Evolutionary conservation across 2,888 invertebrate genomes (phyloP), one percentile per base, ranked within the genome.

Genomic region (Troides helena): DNA sequence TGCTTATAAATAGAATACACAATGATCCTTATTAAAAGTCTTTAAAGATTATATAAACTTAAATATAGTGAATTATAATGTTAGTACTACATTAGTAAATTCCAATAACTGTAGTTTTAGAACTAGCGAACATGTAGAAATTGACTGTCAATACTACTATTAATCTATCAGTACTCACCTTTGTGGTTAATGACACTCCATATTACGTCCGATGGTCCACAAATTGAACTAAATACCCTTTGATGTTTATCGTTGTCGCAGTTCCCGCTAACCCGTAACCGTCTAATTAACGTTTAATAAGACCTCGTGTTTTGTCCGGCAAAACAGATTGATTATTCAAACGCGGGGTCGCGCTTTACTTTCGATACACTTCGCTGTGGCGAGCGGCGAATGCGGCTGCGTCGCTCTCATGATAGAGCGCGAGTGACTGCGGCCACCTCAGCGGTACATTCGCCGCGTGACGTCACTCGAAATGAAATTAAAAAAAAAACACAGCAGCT

Each of bases 391-490:
- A 79, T 80, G 83, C 87, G 87, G 79, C 87, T 85, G 85, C 78
- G 72, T 77, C 77, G 79, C 77, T 74, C 84, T 82, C 86, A 88
- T 87, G 89, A 83, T 88, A 85, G 82, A 86, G 78, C 84, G 84
- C 82, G 85, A 91, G 86, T 90, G 89, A 81, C 80, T 77, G 80
- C 63, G 72, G 73, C 74, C 75, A 74, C 68, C 77, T 86, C 85
- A 86, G 87, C 87, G 78, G 76, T 85, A 86, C 88, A 85, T 85
- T 80, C 78, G 80, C 80, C 61, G 50, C 18, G 75, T 84, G 85
- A 87, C 89, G 89, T 85, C 84, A 84, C 72, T 43, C 75, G 67
- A 85, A 88, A 89, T 88, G 87, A 88, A 89, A 89, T 89, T 87
- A 88, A 88, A 86, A 74, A 76, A 78, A 77, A 75, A 76, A 71